Conservation (phyloP, 2,113 vertebrate genomes). For the Scytalopus superciliaris region DNA sequence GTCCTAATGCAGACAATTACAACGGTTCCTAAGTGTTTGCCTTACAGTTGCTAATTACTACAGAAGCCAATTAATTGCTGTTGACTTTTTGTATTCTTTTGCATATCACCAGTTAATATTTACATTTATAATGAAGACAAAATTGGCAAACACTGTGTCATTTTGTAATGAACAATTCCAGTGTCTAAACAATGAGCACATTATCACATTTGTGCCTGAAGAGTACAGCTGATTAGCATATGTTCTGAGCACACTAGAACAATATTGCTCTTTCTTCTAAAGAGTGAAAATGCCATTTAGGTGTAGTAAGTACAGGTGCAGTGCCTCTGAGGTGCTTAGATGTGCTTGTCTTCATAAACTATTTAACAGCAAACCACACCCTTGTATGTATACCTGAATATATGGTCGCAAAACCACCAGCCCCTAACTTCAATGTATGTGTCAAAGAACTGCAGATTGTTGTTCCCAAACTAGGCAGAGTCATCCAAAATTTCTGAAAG, state of each 20-base stretch:
- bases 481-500: not conserved
- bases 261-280: slow-evolving; percentile 78
- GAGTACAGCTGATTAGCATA: slow-evolving; percentile 86
- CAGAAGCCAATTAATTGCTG: slow-evolving; percentile 91
- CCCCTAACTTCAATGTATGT: too few relatives aligned
- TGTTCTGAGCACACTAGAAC: slow-evolving; percentile 76
- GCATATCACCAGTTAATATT: slow-evolving; percentile 89
- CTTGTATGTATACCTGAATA: not conserved
- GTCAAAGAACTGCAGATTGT: not conserved
- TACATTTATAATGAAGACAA: slow-evolving; percentile 93
- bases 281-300: slow-evolving; percentile 71
- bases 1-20: slow-evolving; percentile 89
- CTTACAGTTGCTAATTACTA: slow-evolving; percentile 90
- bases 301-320: slow-evolving; percentile 70
- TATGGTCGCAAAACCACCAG: not conserved
- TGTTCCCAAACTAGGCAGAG: not conserved
- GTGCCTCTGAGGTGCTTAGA: slow-evolving; percentile 61
- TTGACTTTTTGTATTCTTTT: slow-evolving; percentile 91
- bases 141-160: slow-evolving; percentile 93
- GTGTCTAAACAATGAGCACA: slow-evolving; percentile 88
- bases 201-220: slow-evolving; percentile 86
- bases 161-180: slow-evolving; percentile 90
- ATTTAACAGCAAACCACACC: not conserved
- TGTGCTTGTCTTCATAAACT: slow-evolving; percentile 57
- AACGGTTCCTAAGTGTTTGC: slow-evolving; percentile 86